phyloP scores from a whole-genome alignment of 2,113 vertebrate genomes.

The Toxotes chatareus region DNA sequence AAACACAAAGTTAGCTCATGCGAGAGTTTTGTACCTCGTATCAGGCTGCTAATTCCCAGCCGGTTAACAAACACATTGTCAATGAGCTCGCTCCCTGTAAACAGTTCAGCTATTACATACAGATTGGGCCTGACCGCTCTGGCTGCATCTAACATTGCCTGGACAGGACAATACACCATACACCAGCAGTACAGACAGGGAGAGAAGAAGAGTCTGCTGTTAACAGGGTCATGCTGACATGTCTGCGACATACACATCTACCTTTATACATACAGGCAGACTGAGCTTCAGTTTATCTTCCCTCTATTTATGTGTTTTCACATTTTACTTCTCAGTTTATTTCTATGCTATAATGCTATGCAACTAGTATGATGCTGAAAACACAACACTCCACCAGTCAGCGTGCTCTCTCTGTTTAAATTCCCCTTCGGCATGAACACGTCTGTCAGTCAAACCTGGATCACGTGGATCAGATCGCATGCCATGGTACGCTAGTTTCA shows the following conservation, averaged over 20 bases:
- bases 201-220: conserved; percentile 43
- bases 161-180: conserved; percentile 71
- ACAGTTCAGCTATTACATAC: conserved; percentile 91
- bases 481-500: too few species aligned
- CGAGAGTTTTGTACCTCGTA: conserved; percentile 77
- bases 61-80: conserved; percentile 91
- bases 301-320: too few species aligned
- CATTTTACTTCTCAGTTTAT: not conserved
- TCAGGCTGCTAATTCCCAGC: conserved; percentile 90
- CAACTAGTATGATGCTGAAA: not conserved
- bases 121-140: conserved; percentile 89
- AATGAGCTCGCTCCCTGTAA: conserved; percentile 89
- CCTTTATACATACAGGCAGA: not conserved
- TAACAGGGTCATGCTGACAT: not conserved
- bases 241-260: not conserved
- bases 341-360: not conserved
- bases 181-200: conserved; percentile 51
- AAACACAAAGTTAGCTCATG: conserved; percentile 40
- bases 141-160: conserved; percentile 89
- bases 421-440: too few species aligned
- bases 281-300: too few species aligned
- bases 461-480: too few species aligned
- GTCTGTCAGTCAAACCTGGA: too few species aligned
- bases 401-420: too few species aligned
- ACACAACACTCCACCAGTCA: too few species aligned